These are phyloP conservation scores for Podarcis muralis DNA, from an alignment of 2,113 vertebrate species.

Conservation along the genomic window DNA sequence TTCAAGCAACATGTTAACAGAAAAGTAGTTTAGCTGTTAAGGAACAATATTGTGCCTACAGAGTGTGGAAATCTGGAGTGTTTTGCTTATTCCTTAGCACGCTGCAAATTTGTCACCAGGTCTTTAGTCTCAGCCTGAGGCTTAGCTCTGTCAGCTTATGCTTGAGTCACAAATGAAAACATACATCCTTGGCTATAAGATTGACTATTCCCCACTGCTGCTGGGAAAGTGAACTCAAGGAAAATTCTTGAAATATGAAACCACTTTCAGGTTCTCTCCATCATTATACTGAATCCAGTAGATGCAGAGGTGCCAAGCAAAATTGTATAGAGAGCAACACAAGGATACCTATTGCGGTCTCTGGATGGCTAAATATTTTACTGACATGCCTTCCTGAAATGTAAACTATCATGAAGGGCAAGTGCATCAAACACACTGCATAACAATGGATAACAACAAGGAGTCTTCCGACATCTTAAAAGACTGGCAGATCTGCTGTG, in stretches of 20 bases:
- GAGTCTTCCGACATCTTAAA: too few relatives aligned
- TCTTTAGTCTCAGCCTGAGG: background rate
- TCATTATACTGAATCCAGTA: background rate
- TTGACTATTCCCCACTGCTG: background rate
- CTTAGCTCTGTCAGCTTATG: background rate
- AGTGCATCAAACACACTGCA: too few relatives aligned
- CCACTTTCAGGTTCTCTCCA: background rate
- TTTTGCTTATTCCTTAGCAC: background rate
- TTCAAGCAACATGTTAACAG: background rate
- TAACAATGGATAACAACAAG: too few relatives aligned
- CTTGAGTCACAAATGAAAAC: background rate
- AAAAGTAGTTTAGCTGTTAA: background rate
- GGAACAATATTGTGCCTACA: background rate
- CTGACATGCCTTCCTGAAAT: background rate
- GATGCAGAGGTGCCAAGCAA: background rate
- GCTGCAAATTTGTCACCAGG: background rate
- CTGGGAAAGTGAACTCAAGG: background rate
- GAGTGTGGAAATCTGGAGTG: background rate
- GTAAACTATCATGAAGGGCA: background rate
- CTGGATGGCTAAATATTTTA: background rate
- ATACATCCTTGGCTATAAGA: background rate
- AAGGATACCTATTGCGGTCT: background rate
- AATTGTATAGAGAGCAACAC: background rate
- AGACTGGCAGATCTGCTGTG: too few relatives aligned
- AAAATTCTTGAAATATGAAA: conserved; percentile 7